Base-by-base conservation (phyloP, 2,888 invertebrate genomes). In the Empis stercorea region DNA sequence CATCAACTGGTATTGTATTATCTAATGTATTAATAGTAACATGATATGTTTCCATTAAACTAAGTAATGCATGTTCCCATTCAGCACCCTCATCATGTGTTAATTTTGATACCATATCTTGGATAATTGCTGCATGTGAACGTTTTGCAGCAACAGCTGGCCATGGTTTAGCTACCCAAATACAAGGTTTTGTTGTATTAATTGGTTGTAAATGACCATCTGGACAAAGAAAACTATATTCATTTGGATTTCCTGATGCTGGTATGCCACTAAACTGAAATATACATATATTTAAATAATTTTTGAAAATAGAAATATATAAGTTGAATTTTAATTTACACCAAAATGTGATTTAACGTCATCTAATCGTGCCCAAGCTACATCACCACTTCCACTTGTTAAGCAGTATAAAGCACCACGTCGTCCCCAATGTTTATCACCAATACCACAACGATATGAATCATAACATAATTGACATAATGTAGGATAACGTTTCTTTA, bases 361-460 rank as follows among this genome's bases (percentile, higher is more conserved):
- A 53, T 81, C 81, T 1, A 81, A 70, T 52, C 84, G 80, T 0
- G 83, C 82, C 86, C 88, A 91, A 2, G 85, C 83, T 27, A 91
- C 76, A 61, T 91, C 87, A 0, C 91, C 93, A 1, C 73, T 75
- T 13, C 81, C 81, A 51, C 84, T 84, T 0, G 80, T 77, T 17
- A 94, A 71, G 57, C 95, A 95, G 30, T 77, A 72, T 4, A 93
- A 71, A 0, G 88, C 81, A 0, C 94, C 94, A 40, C 79, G 73
- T 51, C 83, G 76, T 2, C 93, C 93, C 75, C 87, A 86, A 66
- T 87, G 91, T 45, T 80, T 81, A 65, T 93, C 93, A 4, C 72
- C 71, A 1, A 63, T 63, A 1, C 75, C 73, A 60, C 89, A 89
- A 3, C 68, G 67, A 0, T 62, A 62, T 0, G 79, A 74, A 54